Conservation (phyloP, 2,797 vertebrate species). For the Mormyrus hasselquistii region DNA sequence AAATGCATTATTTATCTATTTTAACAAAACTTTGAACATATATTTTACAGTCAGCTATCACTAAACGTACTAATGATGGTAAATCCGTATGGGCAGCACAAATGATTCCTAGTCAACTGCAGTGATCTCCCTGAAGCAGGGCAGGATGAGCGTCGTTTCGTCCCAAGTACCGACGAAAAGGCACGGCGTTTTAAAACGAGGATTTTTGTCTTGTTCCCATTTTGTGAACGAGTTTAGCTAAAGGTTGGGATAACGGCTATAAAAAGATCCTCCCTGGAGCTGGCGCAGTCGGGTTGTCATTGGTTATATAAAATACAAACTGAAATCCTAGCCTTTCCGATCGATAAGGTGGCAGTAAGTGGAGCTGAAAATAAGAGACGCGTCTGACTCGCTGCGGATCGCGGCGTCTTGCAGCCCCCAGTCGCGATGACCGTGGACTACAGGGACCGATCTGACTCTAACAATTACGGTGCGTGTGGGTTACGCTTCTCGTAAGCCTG, state of each 20-base stretch:
- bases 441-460: not conserved
- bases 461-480: not conserved
- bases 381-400: constrained; percentile 33
- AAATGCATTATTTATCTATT: not conserved
- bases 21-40: not conserved
- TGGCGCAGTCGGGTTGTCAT: constrained; percentile 23
- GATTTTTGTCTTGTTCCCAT: constrained; percentile 10
- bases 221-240: constrained; percentile 14
- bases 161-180: constrained; percentile 15
- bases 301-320: constrained; percentile 35
- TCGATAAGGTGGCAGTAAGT: constrained; percentile 59
- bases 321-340: constrained; percentile 58
- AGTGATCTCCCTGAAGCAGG: constrained; percentile 8
- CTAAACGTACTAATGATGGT: constrained; percentile 50
- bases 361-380: constrained; percentile 56
- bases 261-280: constrained; percentile 20
- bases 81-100: constrained; percentile 31
- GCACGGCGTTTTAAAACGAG: constrained; percentile 7
- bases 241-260: constrained; percentile 19
- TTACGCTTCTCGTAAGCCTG: constrained; percentile 26
- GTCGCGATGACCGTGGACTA: constrained; percentile 20
- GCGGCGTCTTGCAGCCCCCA: constrained; percentile 19
- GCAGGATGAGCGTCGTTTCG: constrained; percentile 19
- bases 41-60: constrained; percentile 30
- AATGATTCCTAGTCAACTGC: constrained; percentile 36